Conservation (phyloP, 2,113 vertebrate species). For the Cathartes aura region DNA sequence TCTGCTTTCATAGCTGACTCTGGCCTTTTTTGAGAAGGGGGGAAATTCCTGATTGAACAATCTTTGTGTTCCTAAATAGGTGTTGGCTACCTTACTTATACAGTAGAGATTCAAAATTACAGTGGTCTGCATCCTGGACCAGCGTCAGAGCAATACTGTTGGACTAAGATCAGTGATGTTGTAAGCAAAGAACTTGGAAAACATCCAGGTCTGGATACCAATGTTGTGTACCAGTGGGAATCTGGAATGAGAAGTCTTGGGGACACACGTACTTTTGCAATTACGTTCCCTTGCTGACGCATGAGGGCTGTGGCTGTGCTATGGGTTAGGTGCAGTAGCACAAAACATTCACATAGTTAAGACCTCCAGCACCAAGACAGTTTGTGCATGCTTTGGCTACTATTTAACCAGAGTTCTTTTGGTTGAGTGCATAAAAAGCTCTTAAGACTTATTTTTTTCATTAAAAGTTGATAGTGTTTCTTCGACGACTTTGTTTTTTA, state of each 20-base stretch:
- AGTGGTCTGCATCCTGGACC: neutral
- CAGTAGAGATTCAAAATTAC: neutral
- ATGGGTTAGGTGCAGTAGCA: neutral
- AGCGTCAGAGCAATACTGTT: neutral
- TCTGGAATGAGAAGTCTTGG: neutral
- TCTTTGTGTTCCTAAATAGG: neutral
- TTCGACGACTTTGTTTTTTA: neutral
- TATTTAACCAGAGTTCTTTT: neutral
- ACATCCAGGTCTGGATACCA: neutral
- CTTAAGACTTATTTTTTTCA: neutral
- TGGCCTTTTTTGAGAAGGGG: neutral
- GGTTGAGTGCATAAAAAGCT: neutral
- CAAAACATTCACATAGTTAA: neutral
- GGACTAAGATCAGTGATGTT: neutral
- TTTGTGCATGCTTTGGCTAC: neutral
- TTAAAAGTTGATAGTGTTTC: neutral
- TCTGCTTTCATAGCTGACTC: neutral
- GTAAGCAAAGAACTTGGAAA: neutral
- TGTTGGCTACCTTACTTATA: neutral
- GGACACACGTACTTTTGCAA: accelerated
- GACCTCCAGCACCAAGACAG: neutral
- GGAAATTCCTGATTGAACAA: neutral
- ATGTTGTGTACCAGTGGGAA: neutral
- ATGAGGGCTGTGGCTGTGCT: neutral
- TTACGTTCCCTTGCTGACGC: accelerated